Evolutionary conservation across 2,888 invertebrate species (phyloP).

Genomic region (Phaedon cochleariae): DNA sequence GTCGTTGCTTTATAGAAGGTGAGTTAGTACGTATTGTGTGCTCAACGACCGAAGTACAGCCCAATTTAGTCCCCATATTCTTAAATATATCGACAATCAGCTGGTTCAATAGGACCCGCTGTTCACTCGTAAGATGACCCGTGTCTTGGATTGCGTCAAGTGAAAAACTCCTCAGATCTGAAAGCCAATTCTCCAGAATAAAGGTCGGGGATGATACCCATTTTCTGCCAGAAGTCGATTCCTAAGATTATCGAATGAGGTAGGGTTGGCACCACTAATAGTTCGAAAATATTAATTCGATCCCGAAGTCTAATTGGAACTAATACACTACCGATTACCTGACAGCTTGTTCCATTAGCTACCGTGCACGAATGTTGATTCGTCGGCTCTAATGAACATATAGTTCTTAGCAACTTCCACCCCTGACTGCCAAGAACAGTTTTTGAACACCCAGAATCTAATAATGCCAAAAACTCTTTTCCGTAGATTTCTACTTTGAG

Average conservation of each 20-base stretch:
- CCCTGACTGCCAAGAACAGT: too few species aligned
- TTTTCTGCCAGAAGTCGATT: conserved; percentile 26
- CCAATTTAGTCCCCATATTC: conserved; percentile 11
- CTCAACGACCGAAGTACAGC: conserved; percentile 30
- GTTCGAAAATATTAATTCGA: conserved; percentile 11
- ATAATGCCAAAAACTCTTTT: not conserved
- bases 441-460: too few species aligned
- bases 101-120: not conserved
- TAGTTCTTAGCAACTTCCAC: too few species aligned
- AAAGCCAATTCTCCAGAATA: conserved; percentile 15
- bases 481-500: not conserved
- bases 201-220: conserved; percentile 25
- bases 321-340: conserved; percentile 11
- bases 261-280: conserved; percentile 25
- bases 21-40: conserved; percentile 22
- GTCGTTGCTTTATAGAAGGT: conserved; percentile 31
- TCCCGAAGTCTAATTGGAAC: conserved; percentile 18
- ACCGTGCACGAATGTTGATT: not conserved
- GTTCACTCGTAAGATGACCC: not conserved
- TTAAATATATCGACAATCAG: conserved; percentile 25
- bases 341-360: not conserved
- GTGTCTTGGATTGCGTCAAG: not conserved
- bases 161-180: not conserved
- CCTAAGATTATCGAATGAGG: conserved; percentile 22
- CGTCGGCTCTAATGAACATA: too few species aligned